A percentile compares a stretch with the other conserved stretches of the same genome.
Conservation (phyloP, 2,113 vertebrate species). For the Vulpes vulpes region DNA sequence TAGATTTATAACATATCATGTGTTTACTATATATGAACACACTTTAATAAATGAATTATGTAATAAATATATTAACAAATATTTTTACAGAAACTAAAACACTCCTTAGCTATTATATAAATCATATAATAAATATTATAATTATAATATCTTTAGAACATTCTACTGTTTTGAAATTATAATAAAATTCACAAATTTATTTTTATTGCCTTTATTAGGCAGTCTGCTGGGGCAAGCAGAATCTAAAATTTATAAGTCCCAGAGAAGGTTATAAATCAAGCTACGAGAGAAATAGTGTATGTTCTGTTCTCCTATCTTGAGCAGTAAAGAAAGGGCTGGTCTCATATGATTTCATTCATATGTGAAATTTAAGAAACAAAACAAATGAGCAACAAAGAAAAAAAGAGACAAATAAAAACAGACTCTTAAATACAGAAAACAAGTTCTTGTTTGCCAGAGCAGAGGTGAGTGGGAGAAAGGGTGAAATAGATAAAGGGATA, state of each 20-base stretch:
- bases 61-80: conserved; percentile 40
- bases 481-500: not conserved
- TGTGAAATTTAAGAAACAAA: not conserved
- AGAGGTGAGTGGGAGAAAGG: not conserved
- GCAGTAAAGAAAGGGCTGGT: not conserved
- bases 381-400: not conserved
- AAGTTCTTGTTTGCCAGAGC: not conserved
- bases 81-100: not conserved
- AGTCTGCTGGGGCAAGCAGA: not conserved
- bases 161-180: not conserved
- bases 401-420: not conserved
- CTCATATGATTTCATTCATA: not conserved
- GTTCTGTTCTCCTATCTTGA: not conserved
- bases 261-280: conserved; percentile 26
- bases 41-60: not conserved
- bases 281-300: not conserved
- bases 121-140: conserved; percentile 7
- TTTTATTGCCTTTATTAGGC: conserved; percentile 44
- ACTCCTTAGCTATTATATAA: not conserved
- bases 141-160: conserved; percentile 46
- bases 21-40: not conserved
- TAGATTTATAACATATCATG: conserved; percentile 8
- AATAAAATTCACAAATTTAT: conserved; percentile 40
- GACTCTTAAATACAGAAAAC: not conserved
- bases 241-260: not conserved